Conservation (phyloP, 1,140 invertebrate genomes). For the Spodoptera frugiperda region DNA sequence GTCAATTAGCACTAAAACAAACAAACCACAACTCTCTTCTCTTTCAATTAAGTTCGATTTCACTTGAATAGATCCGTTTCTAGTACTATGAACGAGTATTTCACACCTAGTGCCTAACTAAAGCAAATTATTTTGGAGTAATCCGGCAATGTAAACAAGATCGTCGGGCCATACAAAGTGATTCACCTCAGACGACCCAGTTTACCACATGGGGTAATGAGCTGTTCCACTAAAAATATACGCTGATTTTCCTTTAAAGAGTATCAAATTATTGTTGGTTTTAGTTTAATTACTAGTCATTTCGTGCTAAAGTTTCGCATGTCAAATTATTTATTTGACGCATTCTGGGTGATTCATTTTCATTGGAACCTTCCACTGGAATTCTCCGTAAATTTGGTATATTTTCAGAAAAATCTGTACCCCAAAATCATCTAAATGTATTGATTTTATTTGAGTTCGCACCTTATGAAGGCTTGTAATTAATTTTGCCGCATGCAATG, state of each 20-base stretch:
- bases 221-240: slow-evolving; percentile 33
- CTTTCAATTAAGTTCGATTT: neutral
- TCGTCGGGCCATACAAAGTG: neutral
- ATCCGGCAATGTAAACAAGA: slow-evolving; percentile 20
- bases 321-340: no score
- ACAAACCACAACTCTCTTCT: neutral
- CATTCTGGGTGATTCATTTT: no score
- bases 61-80: neutral
- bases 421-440: no score
- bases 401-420: no score
- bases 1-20: neutral
- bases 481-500: no score
- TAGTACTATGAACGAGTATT: neutral
- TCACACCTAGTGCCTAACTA: slow-evolving; percentile 23
- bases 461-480: no score
- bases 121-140: slow-evolving; percentile 28
- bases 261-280: slow-evolving; percentile 11
- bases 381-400: no score
- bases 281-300: slow-evolving; percentile 11
- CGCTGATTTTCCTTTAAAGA: slow-evolving; percentile 25
- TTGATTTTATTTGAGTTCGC: no score
- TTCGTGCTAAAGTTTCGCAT: neutral
- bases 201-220: slow-evolving; percentile 47
- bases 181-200: slow-evolving; percentile 43
- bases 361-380: no score